Percentiles rank a stretch among this genome's conserved stretches.
phyloP scores from a whole-genome alignment of 2,888 invertebrate genomes.

The Periphyllus acericola region DNA sequence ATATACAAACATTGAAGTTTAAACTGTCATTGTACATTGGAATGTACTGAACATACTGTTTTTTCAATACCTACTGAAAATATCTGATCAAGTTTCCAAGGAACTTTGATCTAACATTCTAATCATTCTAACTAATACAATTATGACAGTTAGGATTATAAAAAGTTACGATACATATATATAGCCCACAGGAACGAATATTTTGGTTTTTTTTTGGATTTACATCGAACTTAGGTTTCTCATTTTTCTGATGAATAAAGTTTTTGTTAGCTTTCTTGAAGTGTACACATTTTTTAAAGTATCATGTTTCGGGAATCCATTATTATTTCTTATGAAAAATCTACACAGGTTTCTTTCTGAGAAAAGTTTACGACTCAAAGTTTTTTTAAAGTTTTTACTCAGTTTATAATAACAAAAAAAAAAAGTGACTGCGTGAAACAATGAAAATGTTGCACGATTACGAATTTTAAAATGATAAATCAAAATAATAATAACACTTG shows the following conservation, averaged over 20 bases:
- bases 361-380: neutral
- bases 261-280: neutral
- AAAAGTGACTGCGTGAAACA: neutral
- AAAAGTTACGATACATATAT: neutral
- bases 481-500: slow-evolving; percentile 17
- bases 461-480: neutral
- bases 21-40: neutral
- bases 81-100: neutral
- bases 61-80: neutral
- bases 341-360: neutral
- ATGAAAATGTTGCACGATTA: neutral
- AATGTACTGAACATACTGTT: too few relatives aligned
- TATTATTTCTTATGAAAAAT: neutral
- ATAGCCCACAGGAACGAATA: neutral
- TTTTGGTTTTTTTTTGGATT: slow-evolving; percentile 1
- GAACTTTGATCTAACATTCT: neutral
- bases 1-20: neutral
- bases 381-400: neutral
- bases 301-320: neutral
- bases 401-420: neutral
- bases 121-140: neutral
- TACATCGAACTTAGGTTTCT: neutral
- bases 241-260: neutral
- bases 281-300: neutral
- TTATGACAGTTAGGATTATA: neutral